phyloP scores from a whole-genome alignment of 2,888 invertebrate species.

The Chymomyza caudatula region DNA sequence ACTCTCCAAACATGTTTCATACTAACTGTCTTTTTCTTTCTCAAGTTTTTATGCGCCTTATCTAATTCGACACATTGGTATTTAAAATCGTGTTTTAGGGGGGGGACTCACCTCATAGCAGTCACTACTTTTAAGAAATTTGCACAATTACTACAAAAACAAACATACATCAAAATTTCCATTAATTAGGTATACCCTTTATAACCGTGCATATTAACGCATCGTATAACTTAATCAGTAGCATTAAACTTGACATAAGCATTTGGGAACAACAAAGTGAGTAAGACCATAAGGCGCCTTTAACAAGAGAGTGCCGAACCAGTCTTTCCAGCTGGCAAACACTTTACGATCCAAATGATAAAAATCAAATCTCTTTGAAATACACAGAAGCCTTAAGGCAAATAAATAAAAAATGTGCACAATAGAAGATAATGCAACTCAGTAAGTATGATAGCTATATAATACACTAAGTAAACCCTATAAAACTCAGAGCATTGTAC shows the following conservation, averaged over 20 bases:
- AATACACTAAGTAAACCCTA: background rate
- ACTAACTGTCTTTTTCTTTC: background rate
- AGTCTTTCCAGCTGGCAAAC: background rate
- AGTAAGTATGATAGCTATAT: background rate
- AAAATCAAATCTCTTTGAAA: background rate
- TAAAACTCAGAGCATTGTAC: background rate
- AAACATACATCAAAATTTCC: background rate
- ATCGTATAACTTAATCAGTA: background rate
- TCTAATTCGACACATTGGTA: background rate
- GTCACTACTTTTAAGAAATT: too few species aligned
- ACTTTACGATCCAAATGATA: background rate
- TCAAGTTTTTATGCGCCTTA: background rate
- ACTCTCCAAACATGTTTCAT: too few species aligned
- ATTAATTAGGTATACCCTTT: background rate
- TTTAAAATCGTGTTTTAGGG: background rate
- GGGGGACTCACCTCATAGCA: background rate
- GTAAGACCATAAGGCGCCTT: background rate
- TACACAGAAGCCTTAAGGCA: background rate
- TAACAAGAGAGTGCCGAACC: background rate
- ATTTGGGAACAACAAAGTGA: background rate
- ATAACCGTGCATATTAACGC: background rate
- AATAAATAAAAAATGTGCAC: background rate
- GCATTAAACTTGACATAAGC: background rate
- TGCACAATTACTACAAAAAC: background rate
- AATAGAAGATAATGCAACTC: background rate